A percentile compares a stretch with the other conserved stretches of the same genome.
Conservation (phyloP, 2,888 invertebrate genomes). For the Coleophora deauratella region DNA sequence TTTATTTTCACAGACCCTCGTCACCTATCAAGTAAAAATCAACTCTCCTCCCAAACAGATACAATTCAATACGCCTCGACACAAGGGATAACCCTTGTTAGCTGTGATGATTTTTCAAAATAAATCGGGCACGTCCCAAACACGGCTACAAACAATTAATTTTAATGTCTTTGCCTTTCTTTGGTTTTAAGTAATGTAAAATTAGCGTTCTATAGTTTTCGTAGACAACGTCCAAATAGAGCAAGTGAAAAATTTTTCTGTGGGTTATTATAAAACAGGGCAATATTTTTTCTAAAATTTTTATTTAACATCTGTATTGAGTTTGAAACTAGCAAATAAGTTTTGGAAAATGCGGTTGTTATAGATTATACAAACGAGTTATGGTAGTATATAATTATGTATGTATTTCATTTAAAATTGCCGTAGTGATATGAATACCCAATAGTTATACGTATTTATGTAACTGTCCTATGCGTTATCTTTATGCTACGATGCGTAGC, state of each 20-base stretch:
- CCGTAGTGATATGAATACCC: too few species aligned
- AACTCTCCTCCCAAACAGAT: background rate
- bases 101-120: constrained; percentile 63
- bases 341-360: too few species aligned
- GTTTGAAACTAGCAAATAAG: too few species aligned
- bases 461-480: too few species aligned
- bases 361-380: too few species aligned
- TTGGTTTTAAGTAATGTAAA: constrained; percentile 16
- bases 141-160: constrained; percentile 65
- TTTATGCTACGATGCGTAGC: too few species aligned
- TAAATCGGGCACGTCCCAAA: constrained; percentile 50
- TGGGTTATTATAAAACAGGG: too few species aligned
- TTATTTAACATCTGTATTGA: too few species aligned
- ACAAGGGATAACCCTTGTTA: constrained; percentile 17
- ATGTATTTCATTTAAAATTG: too few species aligned
- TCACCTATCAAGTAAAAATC: background rate
- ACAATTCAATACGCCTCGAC: background rate
- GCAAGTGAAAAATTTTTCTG: background rate
- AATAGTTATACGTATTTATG: too few species aligned
- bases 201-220: constrained; percentile 4
- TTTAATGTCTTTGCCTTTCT: constrained; percentile 37
- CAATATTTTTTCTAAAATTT: too few species aligned
- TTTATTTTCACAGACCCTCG: background rate
- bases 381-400: too few species aligned
- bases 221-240: background rate